Evolutionary conservation across 1,140 invertebrate species (phyloP), one percentile per base, ranked within the genome.

Genomic region (Euura saliciscinereae): DNA sequence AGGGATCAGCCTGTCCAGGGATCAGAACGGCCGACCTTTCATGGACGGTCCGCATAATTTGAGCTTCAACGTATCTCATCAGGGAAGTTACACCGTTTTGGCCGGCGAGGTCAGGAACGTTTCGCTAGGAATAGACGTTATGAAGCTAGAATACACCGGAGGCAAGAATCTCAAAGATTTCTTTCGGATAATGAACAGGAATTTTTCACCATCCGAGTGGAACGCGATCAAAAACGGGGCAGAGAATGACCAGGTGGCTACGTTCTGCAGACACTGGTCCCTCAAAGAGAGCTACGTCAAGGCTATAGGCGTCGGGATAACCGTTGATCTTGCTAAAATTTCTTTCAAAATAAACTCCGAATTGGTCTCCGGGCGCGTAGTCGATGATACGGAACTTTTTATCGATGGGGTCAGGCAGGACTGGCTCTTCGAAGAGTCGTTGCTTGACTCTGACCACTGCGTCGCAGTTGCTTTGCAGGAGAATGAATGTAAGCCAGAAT

Each of bases 251-350:
- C 88, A 93, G 87, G 78, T 96, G 11, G 84, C 86, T 6, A 92
- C 91, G 76, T 98, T 98, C 84, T 97, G 93, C 83, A 90, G 97
- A 72, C 89, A 94, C 81, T 99, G 97, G 97, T 94, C 94, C 76
- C 87, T 99, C n/a, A 99, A 99, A 88, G 98, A 99, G 84, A 95
- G 95, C 84, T 97, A 97, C 83, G 93, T 97, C 0, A 99, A 99
- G 89, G 96, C 97, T 72, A 89, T 94, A 66, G 97, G 97, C 42
- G 87, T 93, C 13, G 97, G 97, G 43, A 92, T 99, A 65, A 93
- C 92, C 1, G 89, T 94, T 76, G 91, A 95, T 78, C 88, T 99
- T 42, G 84, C 90, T 75, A 89, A 92, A 74, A 90, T 98, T 43
- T 91, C 91, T 84, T 99, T 98, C 85, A 81, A 88, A 74, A 88